Evolutionary conservation across 2,797 vertebrate species (phyloP), one percentile per base, ranked within the genome.

Genomic region (Enteromius anoplus): DNA sequence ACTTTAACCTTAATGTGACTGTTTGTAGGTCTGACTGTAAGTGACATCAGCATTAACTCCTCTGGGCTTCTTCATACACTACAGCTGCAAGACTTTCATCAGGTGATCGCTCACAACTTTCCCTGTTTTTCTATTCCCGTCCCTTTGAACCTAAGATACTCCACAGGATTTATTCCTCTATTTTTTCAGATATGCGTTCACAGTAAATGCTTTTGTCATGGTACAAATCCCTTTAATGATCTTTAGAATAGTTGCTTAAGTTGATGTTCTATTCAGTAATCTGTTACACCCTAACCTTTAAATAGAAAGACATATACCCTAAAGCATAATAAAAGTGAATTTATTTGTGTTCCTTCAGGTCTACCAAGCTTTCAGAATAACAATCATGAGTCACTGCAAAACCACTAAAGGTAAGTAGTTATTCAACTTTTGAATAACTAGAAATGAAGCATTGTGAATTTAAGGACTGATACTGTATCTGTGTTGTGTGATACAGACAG

Each of bases 291-390:
- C 19, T 19, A 7, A 34, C 0, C 15, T 34, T 64, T 17, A 7
- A 37, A 19, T 58, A n/a, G 8, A 45, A 32, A 21, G 2, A 60
- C 4, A 11, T n/a, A 4, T n/a, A 34, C 40, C 3, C 4, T 15
- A 19, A 53, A 51, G 51, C 62, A 19, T 58, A 55, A 69, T 19
- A 55, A n/a, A 82, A 29, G n/a, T 65, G 0, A 26, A 14, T 21
- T 42, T 37, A 3, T 47, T 77, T 49, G 49, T 83, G 26, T 29
- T 65, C 87, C 40, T 83, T 66, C 89, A 99, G 98, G 96, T 97
- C 86, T 97, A 98, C 87, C 97, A 99, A 92, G 97, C 96, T 84
- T 98, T 98, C 92, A 95, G 94, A 91, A 96, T 99, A 84, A 93
- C 87, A 23, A 86, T 99, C 84, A 90, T 91, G 37, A 97, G 96